Evolutionary conservation across 1,140 invertebrate species (phyloP).

Genomic region (Arion vulgaris): DNA sequence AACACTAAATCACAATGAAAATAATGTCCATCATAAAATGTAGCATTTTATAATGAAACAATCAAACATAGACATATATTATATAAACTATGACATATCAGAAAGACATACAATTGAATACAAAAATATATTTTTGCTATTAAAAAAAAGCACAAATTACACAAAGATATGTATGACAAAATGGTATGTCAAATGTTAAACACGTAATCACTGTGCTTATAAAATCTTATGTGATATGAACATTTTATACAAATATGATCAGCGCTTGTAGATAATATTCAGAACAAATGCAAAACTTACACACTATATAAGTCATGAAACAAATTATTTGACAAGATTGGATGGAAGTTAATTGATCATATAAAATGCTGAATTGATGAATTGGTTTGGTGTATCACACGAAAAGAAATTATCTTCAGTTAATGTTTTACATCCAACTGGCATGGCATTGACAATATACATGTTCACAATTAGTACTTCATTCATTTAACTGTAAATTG

Average conservation of each 20-base stretch:
- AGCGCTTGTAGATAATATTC: not conserved
- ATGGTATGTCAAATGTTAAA: not conserved
- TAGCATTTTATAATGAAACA: not conserved
- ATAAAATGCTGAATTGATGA: not conserved
- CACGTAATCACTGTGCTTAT: not conserved
- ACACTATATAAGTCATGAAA: not conserved
- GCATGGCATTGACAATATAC: too few relatives aligned
- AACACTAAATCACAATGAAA: too few relatives aligned
- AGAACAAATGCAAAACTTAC: not conserved
- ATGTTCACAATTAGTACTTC: too few relatives aligned
- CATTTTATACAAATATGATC: not conserved
- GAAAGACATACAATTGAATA: not conserved
- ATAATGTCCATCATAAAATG: not conserved
- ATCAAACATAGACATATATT: not conserved
- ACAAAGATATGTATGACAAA: slow-evolving; percentile 9
- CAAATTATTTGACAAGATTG: not conserved
- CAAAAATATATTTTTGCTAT: slow-evolving; percentile 20
- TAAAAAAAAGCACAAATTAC: not conserved
- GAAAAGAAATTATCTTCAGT: not conserved
- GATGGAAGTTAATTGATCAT: not conserved
- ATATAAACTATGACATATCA: not conserved
- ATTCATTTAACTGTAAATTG: too few relatives aligned
- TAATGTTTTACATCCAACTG: not conserved
- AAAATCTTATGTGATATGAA: not conserved
- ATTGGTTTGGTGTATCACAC: not conserved